Conservation (phyloP, 2,797 vertebrate species). For the Thalassophryne amazonica region DNA sequence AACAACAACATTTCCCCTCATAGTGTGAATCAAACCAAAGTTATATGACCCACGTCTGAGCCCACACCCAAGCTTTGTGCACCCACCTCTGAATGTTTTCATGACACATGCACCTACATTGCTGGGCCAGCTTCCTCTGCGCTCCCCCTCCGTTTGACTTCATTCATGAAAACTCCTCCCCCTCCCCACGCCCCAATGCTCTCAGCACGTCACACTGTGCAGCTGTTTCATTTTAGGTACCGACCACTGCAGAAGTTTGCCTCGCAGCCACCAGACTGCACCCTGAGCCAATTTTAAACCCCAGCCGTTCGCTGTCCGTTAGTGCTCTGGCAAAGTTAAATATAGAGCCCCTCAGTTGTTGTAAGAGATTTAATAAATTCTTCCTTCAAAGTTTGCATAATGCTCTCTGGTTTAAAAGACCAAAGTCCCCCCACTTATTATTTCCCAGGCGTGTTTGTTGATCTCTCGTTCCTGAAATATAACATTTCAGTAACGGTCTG, state of each 20-base stretch:
- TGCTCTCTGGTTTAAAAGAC: slow-evolving; percentile 63
- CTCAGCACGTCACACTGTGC: slow-evolving; percentile 67
- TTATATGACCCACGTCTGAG: slow-evolving; percentile 62
- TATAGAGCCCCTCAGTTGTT: slow-evolving; percentile 76
- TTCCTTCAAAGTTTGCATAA: slow-evolving; percentile 67
- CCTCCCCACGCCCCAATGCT: slow-evolving; percentile 36
- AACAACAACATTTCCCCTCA: slow-evolving; percentile 62
- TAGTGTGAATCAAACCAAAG: slow-evolving; percentile 65
- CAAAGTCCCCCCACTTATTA: slow-evolving; percentile 63
- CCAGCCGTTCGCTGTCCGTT: slow-evolving; percentile 72
- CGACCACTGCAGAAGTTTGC: slow-evolving; percentile 76
- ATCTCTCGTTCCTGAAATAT: slow-evolving; percentile 66
- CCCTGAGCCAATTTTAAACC: slow-evolving; percentile 76
- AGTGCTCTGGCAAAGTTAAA: slow-evolving; percentile 75
- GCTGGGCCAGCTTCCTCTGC: slow-evolving; percentile 48
- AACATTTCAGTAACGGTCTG: slow-evolving; percentile 66
- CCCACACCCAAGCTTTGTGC: slow-evolving; percentile 60
- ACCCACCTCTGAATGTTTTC: slow-evolving; percentile 33
- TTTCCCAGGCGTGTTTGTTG: slow-evolving; percentile 70
- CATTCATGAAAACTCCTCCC: slow-evolving; percentile 76
- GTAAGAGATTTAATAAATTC: slow-evolving; percentile 77
- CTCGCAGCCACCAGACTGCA: slow-evolving; percentile 72
- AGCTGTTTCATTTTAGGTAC: slow-evolving; percentile 84
- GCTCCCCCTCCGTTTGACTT: slow-evolving; percentile 56
- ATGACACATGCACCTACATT: slow-evolving; percentile 67